Evolutionary conservation across 2,797 vertebrate genomes (phyloP).

Genomic region (Rachycentron canadum): DNA sequence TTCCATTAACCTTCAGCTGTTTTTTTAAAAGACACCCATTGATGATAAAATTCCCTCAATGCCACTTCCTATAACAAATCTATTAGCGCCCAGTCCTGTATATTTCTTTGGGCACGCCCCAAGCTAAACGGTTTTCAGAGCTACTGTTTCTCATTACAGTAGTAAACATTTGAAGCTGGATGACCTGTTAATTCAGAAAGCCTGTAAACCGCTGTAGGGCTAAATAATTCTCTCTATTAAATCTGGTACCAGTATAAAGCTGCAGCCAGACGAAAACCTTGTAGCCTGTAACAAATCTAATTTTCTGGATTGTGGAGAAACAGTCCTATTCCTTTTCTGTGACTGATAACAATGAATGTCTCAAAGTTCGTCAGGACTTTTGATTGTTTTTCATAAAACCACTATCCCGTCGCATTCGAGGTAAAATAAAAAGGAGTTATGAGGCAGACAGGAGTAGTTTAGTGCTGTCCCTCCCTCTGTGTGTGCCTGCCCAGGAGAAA

Average conservation of each 20-base stretch:
- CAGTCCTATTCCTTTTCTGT: not conserved
- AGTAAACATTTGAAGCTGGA: constrained; percentile 66
- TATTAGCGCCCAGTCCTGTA: constrained; percentile 58
- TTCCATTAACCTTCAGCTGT: constrained; percentile 80
- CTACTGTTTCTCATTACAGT: constrained; percentile 57
- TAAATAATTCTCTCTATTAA: constrained; percentile 52
- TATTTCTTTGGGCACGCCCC: constrained; percentile 60
- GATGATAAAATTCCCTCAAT: constrained; percentile 71
- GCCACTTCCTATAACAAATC: constrained; percentile 67
- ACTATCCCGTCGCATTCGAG: not conserved
- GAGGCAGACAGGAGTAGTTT: constrained; percentile 5
- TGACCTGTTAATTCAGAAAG: constrained; percentile 57
- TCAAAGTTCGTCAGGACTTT: constrained; percentile 33
- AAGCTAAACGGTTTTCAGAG: constrained; percentile 43
- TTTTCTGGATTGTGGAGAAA: constrained; percentile 34
- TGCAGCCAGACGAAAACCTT: constrained; percentile 40
- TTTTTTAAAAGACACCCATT: constrained; percentile 70
- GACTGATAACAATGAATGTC: constrained; percentile 20
- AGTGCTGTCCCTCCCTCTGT: constrained; percentile 16
- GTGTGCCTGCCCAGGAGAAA: constrained; percentile 51
- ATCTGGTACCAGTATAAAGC: constrained; percentile 31
- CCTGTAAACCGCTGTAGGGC: constrained; percentile 53
- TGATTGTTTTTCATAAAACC: constrained; percentile 34
- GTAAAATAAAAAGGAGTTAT: constrained; percentile 25
- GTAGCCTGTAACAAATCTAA: constrained; percentile 39